Base-by-base conservation (phyloP, 2,888 invertebrate species). In the Luperina testacea region DNA sequence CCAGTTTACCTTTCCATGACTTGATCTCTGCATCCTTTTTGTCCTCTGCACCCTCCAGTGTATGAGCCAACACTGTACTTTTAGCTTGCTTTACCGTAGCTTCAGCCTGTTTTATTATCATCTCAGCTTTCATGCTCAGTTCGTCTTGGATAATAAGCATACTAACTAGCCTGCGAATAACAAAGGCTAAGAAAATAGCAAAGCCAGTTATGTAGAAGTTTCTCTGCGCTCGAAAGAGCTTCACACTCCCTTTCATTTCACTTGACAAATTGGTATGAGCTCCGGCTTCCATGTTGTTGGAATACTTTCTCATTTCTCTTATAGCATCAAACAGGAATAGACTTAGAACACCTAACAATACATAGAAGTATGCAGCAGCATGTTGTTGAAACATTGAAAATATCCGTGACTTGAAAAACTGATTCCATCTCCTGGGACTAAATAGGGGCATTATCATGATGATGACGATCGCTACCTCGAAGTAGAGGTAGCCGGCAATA, bases 171-270 rank as follows among this genome's bases (percentile, higher is more conserved):
- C 98, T 97, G 48, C 97, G 97, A 78, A 98, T 97, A 1, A 98
- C 97, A 89, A 98, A 97, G 89, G 97, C 97, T 61, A 98, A 94
- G 90, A 98, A 98, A 83, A 98, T 97, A 17, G 98, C 97, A 94
- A 98, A 98, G 27, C 98, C 98, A 85, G 98, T 98, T 78, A 98
- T 98, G 94, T 98, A 98, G 91, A 98, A 98, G 94, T 98, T 98
- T 87, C 98, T 97, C 92, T 98, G 98, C 3, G 98, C 98, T 86
- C 98, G 94, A 93, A 98, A 98, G 75, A 98, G 94, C 88, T 98
- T 98, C 94, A 98, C 97, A 92, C 97, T 97, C 0, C 97, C 96
- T 91, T 98, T 97, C 95, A 98, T 97, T 93, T 98, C 98, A 72
- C 97, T 97, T 71, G 97, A 95, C 11, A 98, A 94, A 87, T 97